Conservation (phyloP, 2,888 invertebrate species). For the Megastigmus dorsalis region DNA sequence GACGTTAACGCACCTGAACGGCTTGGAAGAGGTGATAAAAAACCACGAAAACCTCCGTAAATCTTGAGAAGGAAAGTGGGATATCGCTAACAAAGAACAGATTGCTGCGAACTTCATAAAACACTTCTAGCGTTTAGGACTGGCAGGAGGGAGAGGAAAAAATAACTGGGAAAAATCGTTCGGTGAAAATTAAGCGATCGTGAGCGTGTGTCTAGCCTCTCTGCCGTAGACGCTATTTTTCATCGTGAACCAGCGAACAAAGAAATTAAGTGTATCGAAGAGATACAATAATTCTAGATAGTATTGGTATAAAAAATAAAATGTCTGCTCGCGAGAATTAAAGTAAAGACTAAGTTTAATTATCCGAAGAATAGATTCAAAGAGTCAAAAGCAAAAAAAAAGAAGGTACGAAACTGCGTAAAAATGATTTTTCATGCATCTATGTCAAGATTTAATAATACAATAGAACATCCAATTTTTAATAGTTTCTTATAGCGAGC, state of each 20-base stretch:
- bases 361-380: no score
- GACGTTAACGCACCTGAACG: no score
- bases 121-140: conserved; percentile 23
- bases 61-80: conserved; percentile 5
- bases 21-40: background rate
- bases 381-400: background rate
- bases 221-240: background rate
- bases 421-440: no score
- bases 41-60: conserved; percentile 6
- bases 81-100: conserved; percentile 19
- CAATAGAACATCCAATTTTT: no score
- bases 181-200: conserved; percentile 29
- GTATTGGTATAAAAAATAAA: no score
- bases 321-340: no score
- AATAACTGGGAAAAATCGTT: conserved; percentile 12
- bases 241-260: background rate
- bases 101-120: conserved; percentile 29
- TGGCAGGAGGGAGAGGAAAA: background rate
- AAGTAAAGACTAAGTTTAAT: no score
- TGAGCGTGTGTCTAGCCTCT: background rate
- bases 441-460: no score
- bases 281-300: no score
- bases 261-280: conserved; percentile 10
- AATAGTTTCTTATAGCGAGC: no score
- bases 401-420: background rate